Evolutionary conservation across 2,113 vertebrate species (phyloP).

Genomic region (Stercorarius parasiticus): DNA sequence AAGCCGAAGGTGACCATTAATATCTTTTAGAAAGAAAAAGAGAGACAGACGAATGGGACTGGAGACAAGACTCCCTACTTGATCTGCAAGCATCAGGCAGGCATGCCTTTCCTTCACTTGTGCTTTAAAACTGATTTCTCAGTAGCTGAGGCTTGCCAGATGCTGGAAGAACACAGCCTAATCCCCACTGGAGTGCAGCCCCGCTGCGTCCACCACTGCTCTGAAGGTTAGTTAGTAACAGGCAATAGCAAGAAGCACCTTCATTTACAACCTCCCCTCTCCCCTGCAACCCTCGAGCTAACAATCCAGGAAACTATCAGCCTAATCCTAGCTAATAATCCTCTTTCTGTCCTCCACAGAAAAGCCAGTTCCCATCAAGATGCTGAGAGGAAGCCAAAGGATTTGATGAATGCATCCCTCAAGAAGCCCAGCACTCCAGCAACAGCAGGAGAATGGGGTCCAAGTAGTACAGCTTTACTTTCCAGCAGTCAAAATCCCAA

Average conservation of each 20-base stretch:
- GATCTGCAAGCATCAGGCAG: neutral
- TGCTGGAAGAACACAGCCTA: neutral
- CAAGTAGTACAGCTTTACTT: rapidly evolving
- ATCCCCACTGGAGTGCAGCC: neutral
- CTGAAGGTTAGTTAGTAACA: neutral
- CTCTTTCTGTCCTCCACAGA: neutral
- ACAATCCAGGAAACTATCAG: neutral
- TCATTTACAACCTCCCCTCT: neutral
- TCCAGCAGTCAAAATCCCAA: neutral
- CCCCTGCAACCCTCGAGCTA: neutral
- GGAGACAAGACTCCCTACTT: rapidly evolving
- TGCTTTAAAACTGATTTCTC: neutral
- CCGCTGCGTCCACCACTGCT: neutral
- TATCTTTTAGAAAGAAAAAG: neutral
- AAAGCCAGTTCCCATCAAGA: neutral
- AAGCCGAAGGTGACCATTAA: rapidly evolving
- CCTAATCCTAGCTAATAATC: neutral
- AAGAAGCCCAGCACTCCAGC: neutral
- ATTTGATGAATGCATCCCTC: neutral
- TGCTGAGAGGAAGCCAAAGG: neutral
- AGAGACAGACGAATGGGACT: neutral
- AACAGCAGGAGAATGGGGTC: neutral
- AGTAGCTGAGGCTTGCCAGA: neutral
- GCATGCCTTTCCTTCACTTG: neutral
- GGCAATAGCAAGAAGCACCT: neutral